A percentile compares a stretch with the other conserved stretches of the same genome.
Evolutionary conservation across 2,888 invertebrate genomes (phyloP).

Genomic region (Andrena trimmerana): DNA sequence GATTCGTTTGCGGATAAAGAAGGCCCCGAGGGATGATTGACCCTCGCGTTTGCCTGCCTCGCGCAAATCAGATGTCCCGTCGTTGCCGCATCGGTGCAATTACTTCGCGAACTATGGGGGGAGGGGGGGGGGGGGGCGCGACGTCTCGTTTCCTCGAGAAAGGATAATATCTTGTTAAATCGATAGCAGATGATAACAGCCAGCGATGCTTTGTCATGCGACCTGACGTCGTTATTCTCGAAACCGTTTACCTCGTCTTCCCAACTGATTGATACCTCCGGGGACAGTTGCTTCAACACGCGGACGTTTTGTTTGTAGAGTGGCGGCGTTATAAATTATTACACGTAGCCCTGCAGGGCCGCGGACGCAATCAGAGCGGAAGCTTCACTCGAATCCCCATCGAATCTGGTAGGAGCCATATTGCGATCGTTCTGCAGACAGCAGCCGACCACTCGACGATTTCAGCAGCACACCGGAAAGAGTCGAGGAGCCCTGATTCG

Average conservation of each 20-base stretch:
- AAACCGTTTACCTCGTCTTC: background rate
- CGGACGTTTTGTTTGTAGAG: no score
- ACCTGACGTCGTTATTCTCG: background rate
- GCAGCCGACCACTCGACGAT: background rate
- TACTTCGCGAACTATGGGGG: conserved; percentile 13
- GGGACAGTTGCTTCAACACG: no score
- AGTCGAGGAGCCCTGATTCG: background rate
- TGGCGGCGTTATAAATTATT: no score
- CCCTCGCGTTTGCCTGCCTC: conserved; percentile 30
- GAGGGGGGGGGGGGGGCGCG: background rate
- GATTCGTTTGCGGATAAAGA: background rate
- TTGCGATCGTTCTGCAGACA: background rate
- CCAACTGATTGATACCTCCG: background rate
- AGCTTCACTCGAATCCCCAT: background rate
- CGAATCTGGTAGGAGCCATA: background rate
- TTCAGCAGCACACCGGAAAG: conserved; percentile 2
- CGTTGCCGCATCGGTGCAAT: conserved; percentile 14
- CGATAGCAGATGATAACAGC: conserved; percentile 63
- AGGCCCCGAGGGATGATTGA: conserved; percentile 18
- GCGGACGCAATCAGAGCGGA: background rate
- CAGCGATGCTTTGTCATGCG: conserved; percentile 31
- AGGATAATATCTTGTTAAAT: conserved; percentile 68
- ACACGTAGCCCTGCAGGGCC: background rate
- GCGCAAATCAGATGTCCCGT: conserved; percentile 47
- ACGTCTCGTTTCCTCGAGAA: conserved; percentile 27